phyloP scores from a whole-genome alignment of 2,888 invertebrate genomes.

The Hedychridium roseum region DNA sequence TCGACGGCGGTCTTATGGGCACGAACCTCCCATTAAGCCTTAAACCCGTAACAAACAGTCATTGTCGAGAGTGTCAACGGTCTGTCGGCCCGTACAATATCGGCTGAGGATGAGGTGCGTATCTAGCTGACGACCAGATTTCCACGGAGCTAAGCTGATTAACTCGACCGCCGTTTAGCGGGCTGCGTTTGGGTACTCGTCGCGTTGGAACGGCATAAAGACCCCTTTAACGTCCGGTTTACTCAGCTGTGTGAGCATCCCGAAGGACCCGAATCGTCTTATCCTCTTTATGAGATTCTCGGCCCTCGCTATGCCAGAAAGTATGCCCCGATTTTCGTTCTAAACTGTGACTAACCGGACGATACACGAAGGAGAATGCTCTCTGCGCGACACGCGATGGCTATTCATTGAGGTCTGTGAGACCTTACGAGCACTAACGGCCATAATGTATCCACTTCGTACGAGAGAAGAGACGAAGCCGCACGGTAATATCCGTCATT shows the following conservation, averaged over 20 bases:
- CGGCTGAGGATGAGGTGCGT: constrained; percentile 26
- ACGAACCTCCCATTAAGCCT: constrained; percentile 27
- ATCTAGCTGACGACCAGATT: constrained; percentile 26
- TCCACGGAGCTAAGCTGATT: constrained; percentile 49
- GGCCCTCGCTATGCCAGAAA: no score
- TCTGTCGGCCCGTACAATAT: constrained; percentile 25
- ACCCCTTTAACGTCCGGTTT: constrained; percentile 26
- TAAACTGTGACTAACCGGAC: background rate
- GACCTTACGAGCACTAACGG: constrained; percentile 21
- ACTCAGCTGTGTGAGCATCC: constrained; percentile 32
- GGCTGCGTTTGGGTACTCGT: constrained; percentile 27
- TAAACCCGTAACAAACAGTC: constrained; percentile 39
- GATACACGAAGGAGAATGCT: background rate
- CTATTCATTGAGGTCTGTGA: no score
- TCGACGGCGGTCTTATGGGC: constrained; percentile 12
- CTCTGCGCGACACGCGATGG: no score
- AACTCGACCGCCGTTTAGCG: constrained; percentile 44
- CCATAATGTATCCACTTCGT: constrained; percentile 8
- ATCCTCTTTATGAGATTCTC: no score
- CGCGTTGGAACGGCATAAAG: constrained; percentile 20
- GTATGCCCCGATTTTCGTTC: no score
- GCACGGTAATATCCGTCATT: constrained; percentile 25
- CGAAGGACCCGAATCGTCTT: constrained; percentile 11
- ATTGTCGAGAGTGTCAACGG: constrained; percentile 38
- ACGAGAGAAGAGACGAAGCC: constrained; percentile 16